Percentiles rank a stretch among this genome's conserved stretches.
These are phyloP conservation scores for Xylota sylvarum DNA, from an alignment of 2,888 invertebrate species.

Conservation along the genomic window DNA sequence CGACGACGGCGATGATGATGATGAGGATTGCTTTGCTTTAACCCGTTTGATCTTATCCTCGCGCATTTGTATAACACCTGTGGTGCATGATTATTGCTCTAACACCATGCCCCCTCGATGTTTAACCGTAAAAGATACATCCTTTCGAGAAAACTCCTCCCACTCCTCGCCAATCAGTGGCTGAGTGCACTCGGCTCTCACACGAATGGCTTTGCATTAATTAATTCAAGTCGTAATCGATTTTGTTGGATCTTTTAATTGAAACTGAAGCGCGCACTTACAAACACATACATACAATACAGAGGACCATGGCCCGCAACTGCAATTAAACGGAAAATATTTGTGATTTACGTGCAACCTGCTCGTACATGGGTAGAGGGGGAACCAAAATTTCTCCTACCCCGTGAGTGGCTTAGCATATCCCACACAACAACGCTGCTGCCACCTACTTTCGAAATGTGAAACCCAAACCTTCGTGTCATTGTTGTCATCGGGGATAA, in stretches of 20 bases:
- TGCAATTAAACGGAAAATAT: slow-evolving; percentile 66
- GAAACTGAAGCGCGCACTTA: slow-evolving; percentile 63
- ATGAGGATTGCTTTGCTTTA: slow-evolving; percentile 34
- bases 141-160: slow-evolving; percentile 47
- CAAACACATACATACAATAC: background rate
- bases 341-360: slow-evolving; percentile 73
- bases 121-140: slow-evolving; percentile 22
- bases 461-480: slow-evolving; percentile 66
- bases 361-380: slow-evolving; percentile 18
- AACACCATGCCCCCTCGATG: slow-evolving; percentile 53
- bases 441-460: slow-evolving; percentile 73
- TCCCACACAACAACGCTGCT: slow-evolving; percentile 53
- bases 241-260: slow-evolving; percentile 72
- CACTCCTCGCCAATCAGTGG: slow-evolving; percentile 26
- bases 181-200: background rate
- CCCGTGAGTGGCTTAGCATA: slow-evolving; percentile 45
- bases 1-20: slow-evolving; percentile 37
- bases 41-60: slow-evolving; percentile 70
- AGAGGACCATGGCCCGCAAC: slow-evolving; percentile 19
- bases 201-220: slow-evolving; percentile 64
- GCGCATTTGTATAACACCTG: slow-evolving; percentile 69
- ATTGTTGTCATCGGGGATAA: slow-evolving; percentile 45
- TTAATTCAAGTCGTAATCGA: slow-evolving; percentile 75
- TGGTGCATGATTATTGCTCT: slow-evolving; percentile 70
- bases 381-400: slow-evolving; percentile 59